phyloP scores from a whole-genome alignment of 2,888 invertebrate species.

The Adelognathus sp. region DNA sequence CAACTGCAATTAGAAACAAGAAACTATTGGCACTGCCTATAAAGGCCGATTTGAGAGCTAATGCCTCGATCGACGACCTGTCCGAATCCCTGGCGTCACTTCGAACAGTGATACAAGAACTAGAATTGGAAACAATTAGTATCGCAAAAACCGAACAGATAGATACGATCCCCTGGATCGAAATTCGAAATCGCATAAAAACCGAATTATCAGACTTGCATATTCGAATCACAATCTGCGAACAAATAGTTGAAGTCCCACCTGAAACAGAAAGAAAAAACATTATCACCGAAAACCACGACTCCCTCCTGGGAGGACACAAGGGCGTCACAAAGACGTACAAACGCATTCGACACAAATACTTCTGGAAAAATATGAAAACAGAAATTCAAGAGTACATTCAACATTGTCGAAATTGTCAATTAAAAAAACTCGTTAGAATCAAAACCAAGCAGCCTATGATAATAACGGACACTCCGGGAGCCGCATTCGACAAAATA shows the following conservation, averaged over 20 bases:
- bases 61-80: conserved; percentile 5
- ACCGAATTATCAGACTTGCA: background rate
- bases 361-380: conserved; percentile 57
- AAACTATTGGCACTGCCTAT: background rate
- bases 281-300: conserved; percentile 47
- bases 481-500: conserved; percentile 33
- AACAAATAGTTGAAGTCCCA: background rate
- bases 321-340: conserved; percentile 55
- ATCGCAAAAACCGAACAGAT: conserved; percentile 19
- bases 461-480: conserved; percentile 40
- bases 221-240: conserved; percentile 30
- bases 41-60: background rate
- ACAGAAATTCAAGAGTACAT: conserved; percentile 38
- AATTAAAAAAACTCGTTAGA: conserved; percentile 51
- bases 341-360: conserved; percentile 42
- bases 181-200: background rate
- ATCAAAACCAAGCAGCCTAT: background rate
- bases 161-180: conserved; percentile 20
- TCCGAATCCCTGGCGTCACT: conserved; percentile 3
- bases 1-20: background rate
- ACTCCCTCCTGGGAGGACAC: conserved; percentile 40
- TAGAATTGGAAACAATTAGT: background rate
- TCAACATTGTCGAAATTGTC: conserved; percentile 54
- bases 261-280: background rate
- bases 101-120: background rate